A percentile compares a stretch with the other conserved stretches of the same genome.
Conservation (phyloP, 1,140 invertebrate species). For the Ips typographus region DNA sequence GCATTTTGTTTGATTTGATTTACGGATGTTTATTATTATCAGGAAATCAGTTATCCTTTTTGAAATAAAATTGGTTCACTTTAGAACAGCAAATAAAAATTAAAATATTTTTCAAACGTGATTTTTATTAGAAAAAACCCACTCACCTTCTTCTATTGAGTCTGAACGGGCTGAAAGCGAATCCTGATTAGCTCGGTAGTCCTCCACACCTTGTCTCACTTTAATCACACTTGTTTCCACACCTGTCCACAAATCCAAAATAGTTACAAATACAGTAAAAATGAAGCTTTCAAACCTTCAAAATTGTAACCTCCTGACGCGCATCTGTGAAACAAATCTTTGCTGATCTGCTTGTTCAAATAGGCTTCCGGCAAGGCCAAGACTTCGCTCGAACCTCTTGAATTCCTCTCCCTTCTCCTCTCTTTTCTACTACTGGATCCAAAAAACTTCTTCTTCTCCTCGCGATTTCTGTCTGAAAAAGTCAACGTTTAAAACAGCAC, state of each 20-base stretch:
- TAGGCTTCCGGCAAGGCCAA: constrained; percentile 49
- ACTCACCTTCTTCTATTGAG: constrained; percentile 28
- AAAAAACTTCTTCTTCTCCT: too few relatives aligned
- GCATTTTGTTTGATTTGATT: too few relatives aligned
- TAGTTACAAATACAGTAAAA: not conserved
- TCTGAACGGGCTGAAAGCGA: not conserved
- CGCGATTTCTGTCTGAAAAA: too few relatives aligned
- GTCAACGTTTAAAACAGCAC: too few relatives aligned
- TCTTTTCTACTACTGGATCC: too few relatives aligned
- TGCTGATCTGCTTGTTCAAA: constrained; percentile 48
- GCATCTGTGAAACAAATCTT: constrained; percentile 38
- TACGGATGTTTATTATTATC: too few relatives aligned
- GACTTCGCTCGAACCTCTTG: constrained; percentile 44
- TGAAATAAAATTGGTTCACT: too few relatives aligned
- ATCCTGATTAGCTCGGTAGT: too few relatives aligned
- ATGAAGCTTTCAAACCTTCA: not conserved
- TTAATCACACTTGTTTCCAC: constrained; percentile 6
- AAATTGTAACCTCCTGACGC: constrained; percentile 17
- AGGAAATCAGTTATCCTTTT: too few relatives aligned
- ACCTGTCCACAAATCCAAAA: constrained; percentile 3
- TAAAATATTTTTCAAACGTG: too few relatives aligned
- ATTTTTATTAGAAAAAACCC: too few relatives aligned
- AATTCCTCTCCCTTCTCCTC: not conserved
- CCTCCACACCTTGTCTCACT: constrained; percentile 18
- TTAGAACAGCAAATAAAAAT: too few relatives aligned